Conservation (phyloP, 2,888 invertebrate species). For the Merodon equestris region DNA sequence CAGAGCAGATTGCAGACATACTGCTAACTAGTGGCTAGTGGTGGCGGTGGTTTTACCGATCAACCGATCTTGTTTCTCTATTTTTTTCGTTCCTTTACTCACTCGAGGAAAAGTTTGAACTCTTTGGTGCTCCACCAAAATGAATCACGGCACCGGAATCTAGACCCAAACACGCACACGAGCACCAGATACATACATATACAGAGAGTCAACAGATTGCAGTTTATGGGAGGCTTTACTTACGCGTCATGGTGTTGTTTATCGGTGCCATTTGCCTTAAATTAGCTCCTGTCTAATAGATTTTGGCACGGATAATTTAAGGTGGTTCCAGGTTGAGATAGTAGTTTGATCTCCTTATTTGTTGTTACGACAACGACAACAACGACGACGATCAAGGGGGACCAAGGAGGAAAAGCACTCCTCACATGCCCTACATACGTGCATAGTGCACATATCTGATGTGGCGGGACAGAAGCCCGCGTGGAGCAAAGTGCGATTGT, state of each 20-base stretch:
- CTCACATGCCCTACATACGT: no score
- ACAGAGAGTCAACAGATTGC: neutral
- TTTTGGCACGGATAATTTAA: constrained; percentile 68
- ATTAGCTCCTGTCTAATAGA: constrained; percentile 68
- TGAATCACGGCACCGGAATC: constrained; percentile 67
- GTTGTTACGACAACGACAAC: constrained; percentile 3
- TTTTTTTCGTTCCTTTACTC: no score
- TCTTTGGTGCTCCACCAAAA: constrained; percentile 43
- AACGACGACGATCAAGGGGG: no score
- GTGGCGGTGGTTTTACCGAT: constrained; percentile 46
- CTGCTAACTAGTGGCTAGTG: constrained; percentile 37
- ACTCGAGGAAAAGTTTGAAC: constrained; percentile 53
- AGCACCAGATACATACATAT: neutral
- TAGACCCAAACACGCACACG: constrained; percentile 5
- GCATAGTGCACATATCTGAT: no score
- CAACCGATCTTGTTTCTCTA: constrained; percentile 16
- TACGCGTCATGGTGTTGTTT: constrained; percentile 68
- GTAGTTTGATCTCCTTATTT: constrained; percentile 53
- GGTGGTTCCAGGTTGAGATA: constrained; percentile 55
- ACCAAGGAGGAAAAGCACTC: constrained; percentile 22
- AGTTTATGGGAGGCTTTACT: constrained; percentile 55
- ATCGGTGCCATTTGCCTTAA: constrained; percentile 68
- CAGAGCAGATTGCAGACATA: no score
- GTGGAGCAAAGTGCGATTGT: constrained; percentile 48
- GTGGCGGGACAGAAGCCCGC: constrained; percentile 60